Evolutionary conservation across 2,888 invertebrate species (phyloP).

Genomic region (Anorthoa munda): DNA sequence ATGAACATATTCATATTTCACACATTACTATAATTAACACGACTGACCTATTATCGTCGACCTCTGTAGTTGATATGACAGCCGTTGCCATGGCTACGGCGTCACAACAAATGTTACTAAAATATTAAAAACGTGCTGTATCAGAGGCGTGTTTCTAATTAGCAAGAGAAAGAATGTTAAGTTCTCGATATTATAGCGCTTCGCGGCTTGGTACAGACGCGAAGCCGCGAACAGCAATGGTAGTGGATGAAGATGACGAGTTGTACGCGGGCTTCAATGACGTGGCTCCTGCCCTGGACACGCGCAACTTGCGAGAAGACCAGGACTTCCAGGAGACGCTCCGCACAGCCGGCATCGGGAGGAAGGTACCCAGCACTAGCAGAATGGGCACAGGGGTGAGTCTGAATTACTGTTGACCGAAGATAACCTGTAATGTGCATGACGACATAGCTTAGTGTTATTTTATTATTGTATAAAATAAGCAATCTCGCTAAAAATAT

Average conservation of each 20-base stretch:
- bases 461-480: slow-evolving; percentile 16
- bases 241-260: slow-evolving; percentile 91
- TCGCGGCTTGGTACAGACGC: slow-evolving; percentile 83
- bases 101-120: slow-evolving; percentile 83
- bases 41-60: slow-evolving; percentile 26
- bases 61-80: slow-evolving; percentile 43
- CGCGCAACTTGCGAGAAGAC: slow-evolving; percentile 93
- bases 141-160: slow-evolving; percentile 14
- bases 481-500: slow-evolving; percentile 23
- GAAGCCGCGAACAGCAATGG: slow-evolving; percentile 84
- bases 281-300: slow-evolving; percentile 92
- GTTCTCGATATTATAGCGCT: slow-evolving; percentile 85
- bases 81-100: slow-evolving; percentile 83
- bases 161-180: slow-evolving; percentile 76
- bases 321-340: slow-evolving; percentile 94
- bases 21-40: slow-evolving; percentile 6
- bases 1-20: slow-evolving; percentile 11
- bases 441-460: slow-evolving; percentile 17
- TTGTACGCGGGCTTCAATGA: slow-evolving; percentile 93
- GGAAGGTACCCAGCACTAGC: slow-evolving; percentile 92
- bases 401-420: slow-evolving; percentile 32
- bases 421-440: slow-evolving; percentile 33
- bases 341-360: slow-evolving; percentile 93
- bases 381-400: slow-evolving; percentile 86
- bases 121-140: slow-evolving; percentile 32